phyloP scores from a whole-genome alignment of 2,888 invertebrate genomes.

The Megastigmus dorsalis region DNA sequence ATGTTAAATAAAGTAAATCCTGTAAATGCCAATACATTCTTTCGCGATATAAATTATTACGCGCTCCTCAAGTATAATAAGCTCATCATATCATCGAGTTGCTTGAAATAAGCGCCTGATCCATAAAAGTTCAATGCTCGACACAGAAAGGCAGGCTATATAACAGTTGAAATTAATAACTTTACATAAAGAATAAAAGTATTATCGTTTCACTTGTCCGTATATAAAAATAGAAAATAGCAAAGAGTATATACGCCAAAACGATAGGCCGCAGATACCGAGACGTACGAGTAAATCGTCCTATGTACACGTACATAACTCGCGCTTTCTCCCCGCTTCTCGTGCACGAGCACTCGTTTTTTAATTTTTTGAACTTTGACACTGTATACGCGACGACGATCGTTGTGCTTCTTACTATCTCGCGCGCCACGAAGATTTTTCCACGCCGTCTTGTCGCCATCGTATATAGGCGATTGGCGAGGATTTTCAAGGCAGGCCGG shows the following conservation, averaged over 20 bases:
- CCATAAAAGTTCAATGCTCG: slow-evolving; percentile 34
- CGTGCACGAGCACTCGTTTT: slow-evolving; percentile 8
- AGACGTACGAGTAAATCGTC: too few species aligned
- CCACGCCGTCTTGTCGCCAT: neutral
- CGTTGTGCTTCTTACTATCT: too few species aligned
- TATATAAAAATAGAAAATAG: neutral
- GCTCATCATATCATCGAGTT: too few species aligned
- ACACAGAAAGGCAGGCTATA: slow-evolving; percentile 4
- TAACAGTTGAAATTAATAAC: neutral
- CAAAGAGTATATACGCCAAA: slow-evolving; percentile 22
- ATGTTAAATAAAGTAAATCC: too few species aligned
- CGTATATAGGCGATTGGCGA: neutral
- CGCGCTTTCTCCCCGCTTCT: neutral
- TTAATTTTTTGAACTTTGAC: slow-evolving; percentile 21
- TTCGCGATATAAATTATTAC: too few species aligned
- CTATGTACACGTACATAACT: too few species aligned
- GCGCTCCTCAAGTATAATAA: too few species aligned
- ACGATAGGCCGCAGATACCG: too few species aligned
- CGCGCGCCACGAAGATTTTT: slow-evolving; percentile 10
- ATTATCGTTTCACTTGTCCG: neutral
- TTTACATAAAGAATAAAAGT: neutral
- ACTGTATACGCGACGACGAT: neutral
- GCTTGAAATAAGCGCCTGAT: too few species aligned
- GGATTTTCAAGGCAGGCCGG: slow-evolving; percentile 8
- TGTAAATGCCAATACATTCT: too few species aligned